phyloP scores from a whole-genome alignment of 2,113 vertebrate genomes.

The Aepyceros melampus region DNA sequence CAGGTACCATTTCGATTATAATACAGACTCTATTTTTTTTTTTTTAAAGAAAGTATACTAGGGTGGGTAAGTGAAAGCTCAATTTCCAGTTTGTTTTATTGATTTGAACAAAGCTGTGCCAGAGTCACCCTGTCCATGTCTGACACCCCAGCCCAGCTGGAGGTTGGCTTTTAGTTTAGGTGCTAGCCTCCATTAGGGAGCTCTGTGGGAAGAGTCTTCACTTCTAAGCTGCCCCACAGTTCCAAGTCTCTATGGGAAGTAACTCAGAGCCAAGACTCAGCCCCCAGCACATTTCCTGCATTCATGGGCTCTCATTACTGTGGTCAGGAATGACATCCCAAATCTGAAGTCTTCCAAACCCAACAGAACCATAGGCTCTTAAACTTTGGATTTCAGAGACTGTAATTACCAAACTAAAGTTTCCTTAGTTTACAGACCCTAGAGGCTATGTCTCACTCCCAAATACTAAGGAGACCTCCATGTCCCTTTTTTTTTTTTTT shows the following conservation, averaged over 20 bases:
- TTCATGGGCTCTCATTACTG: background rate
- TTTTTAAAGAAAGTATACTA: slow-evolving; percentile 66
- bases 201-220: background rate
- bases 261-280: background rate
- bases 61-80: slow-evolving; percentile 74
- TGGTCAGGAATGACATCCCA: background rate
- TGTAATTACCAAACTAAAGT: background rate
- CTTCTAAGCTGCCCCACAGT: background rate
- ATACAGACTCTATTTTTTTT: slow-evolving; percentile 58
- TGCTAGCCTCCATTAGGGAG: background rate
- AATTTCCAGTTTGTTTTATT: slow-evolving; percentile 77
- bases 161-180: background rate
- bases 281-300: background rate
- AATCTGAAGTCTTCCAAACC: slow-evolving; percentile 4
- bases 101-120: slow-evolving; percentile 42
- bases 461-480: background rate
- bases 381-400: background rate
- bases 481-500: background rate
- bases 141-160: slow-evolving; percentile 16
- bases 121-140: background rate
- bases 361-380: background rate
- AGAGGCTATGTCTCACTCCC: slow-evolving; percentile 9
- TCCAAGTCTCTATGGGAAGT: background rate
- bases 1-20: slow-evolving; percentile 78
- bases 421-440: background rate